Conservation (phyloP, 2,888 invertebrate species). For the Apamea sordens region DNA sequence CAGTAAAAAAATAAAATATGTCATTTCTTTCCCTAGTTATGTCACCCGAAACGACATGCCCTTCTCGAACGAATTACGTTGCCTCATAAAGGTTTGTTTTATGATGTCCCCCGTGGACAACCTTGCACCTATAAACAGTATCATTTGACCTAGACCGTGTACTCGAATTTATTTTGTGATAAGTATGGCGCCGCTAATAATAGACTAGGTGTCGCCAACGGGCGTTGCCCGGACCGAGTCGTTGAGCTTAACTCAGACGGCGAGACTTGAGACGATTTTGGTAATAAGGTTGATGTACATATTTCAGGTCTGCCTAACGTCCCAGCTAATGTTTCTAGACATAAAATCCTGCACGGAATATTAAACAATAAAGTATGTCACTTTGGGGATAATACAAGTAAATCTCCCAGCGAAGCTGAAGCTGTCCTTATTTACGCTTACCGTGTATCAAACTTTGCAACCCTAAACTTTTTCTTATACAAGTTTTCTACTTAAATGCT, state of each 20-base stretch:
- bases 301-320: slow-evolving; percentile 39
- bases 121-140: slow-evolving; percentile 68
- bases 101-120: slow-evolving; percentile 50
- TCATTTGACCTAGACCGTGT: slow-evolving; percentile 74
- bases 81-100: slow-evolving; percentile 36
- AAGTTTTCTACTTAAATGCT: slow-evolving; percentile 60
- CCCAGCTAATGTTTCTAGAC: slow-evolving; percentile 36
- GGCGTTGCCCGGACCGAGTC: slow-evolving; percentile 67
- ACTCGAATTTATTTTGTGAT: slow-evolving; percentile 66
- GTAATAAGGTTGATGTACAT: slow-evolving; percentile 38
- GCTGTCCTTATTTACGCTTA: slow-evolving; percentile 40
- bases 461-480: slow-evolving; percentile 44
- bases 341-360: slow-evolving; percentile 20
- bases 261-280: slow-evolving; percentile 40
- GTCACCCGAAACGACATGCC: slow-evolving; percentile 19
- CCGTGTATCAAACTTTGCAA: slow-evolving; percentile 54
- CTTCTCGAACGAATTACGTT: slow-evolving; percentile 27
- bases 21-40: slow-evolving; percentile 13
- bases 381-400: slow-evolving; percentile 10
- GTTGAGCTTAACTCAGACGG: slow-evolving; percentile 51
- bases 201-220: slow-evolving; percentile 72
- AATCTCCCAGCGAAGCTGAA: slow-evolving; percentile 14
- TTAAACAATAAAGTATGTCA: slow-evolving; percentile 36
- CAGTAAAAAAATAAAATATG: slow-evolving; percentile 36
- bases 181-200: slow-evolving; percentile 69